Conservation (phyloP, 2,113 vertebrate genomes). For the Archilochus colubris region DNA sequence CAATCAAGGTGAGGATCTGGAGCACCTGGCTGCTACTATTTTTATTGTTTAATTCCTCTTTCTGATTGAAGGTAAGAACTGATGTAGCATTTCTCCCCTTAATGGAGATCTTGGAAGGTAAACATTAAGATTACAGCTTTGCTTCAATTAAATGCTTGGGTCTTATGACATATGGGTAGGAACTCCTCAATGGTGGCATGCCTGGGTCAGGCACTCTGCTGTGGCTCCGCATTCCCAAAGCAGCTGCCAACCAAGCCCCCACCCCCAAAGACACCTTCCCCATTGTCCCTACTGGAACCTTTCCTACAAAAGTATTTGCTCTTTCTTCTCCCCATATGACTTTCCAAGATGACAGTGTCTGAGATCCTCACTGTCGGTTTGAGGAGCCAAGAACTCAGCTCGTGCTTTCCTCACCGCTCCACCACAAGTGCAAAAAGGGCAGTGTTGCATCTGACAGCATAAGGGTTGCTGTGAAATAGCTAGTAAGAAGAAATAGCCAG, state of each 20-base stretch:
- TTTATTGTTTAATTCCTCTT: conserved; percentile 7
- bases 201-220: background rate
- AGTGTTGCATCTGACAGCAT: background rate
- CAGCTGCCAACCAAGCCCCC: background rate
- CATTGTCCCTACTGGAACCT: background rate
- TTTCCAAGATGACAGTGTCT: background rate
- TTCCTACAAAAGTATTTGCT: background rate
- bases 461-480: background rate
- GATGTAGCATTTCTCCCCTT: background rate
- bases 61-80: background rate
- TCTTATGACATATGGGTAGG: accelerated
- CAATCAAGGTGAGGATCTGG: conserved; percentile 22
- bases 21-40: conserved; percentile 52
- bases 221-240: background rate
- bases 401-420: background rate
- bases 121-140: background rate
- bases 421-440: background rate
- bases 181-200: background rate
- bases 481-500: background rate
- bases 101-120: background rate
- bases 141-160: background rate
- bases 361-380: background rate
- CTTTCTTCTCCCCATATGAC: background rate
- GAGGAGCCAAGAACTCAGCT: background rate
- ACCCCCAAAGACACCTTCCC: background rate